Evolutionary conservation across 2,113 vertebrate genomes (phyloP).

Genomic region (Phalacrocorax aristotelis): DNA sequence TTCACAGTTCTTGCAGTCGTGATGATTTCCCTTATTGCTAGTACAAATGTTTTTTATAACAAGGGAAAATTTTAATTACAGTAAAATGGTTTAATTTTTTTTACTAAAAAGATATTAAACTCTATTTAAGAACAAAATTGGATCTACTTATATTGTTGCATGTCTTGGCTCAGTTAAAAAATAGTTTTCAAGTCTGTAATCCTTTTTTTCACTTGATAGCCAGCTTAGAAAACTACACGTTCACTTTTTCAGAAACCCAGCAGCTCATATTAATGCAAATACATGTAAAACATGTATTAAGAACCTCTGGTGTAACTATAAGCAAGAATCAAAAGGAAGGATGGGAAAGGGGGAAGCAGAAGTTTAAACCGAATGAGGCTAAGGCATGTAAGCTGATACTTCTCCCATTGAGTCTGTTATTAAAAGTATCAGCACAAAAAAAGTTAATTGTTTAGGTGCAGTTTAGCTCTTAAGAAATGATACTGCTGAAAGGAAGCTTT

Average conservation of each 20-base stretch:
- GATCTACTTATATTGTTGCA: neutral
- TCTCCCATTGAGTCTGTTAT: neutral
- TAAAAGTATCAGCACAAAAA: neutral
- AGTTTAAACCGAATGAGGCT: neutral
- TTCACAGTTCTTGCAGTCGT: neutral
- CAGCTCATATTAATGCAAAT: neutral
- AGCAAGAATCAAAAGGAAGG: neutral
- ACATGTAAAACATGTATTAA: neutral
- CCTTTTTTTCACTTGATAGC: neutral
- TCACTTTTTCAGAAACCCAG: neutral
- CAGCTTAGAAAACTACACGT: no score
- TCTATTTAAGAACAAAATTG: neutral
- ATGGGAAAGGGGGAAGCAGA: neutral
- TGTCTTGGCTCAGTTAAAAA: neutral
- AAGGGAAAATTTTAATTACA: neutral
- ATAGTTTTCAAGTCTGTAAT: neutral
- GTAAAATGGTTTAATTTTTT: neutral
- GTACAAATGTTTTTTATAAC: neutral
- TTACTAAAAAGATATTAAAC: neutral
- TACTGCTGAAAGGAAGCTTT: neutral
- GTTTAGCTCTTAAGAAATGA: neutral
- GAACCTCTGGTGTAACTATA: neutral
- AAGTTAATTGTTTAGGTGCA: neutral
- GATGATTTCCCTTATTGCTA: neutral
- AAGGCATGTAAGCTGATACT: neutral